These are phyloP conservation scores for Ernsta delagoae DNA, from an alignment of 2,888 invertebrate genomes.

Conservation along the genomic window DNA sequence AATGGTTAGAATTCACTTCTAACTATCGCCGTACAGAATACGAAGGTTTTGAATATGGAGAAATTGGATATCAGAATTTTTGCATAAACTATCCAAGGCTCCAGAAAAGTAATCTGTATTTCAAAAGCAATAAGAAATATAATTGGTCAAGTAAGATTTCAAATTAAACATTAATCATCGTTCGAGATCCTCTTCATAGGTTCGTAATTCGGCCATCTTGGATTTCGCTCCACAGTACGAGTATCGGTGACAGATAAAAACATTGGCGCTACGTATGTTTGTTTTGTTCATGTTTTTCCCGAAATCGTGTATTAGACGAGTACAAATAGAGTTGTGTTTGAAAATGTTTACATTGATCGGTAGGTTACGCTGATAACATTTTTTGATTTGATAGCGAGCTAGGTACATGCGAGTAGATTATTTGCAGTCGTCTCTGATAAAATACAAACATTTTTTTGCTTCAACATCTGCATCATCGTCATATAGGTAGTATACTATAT, in stretches of 20 bases:
- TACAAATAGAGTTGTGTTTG: constrained; percentile 15
- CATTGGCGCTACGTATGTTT: constrained; percentile 31
- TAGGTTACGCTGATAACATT: constrained; percentile 8
- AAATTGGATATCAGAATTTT: no score
- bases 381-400: background rate
- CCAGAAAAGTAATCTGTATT: constrained; percentile 1
- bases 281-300: constrained; percentile 6
- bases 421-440: constrained; percentile 7
- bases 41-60: no score
- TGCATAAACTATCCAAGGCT: no score
- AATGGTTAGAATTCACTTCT: no score
- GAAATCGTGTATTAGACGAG: constrained; percentile 10
- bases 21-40: no score
- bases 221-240: background rate
- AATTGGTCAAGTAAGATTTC: background rate
- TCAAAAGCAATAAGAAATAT: constrained; percentile 10
- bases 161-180: constrained; percentile 6
- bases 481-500: background rate
- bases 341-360: constrained; percentile 5
- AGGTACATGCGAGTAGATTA: background rate
- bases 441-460: background rate
- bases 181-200: constrained; percentile 5
- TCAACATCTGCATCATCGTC: background rate
- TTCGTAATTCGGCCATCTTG: constrained; percentile 25
- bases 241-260: constrained; percentile 26